Evolutionary conservation across 2,113 vertebrate genomes (phyloP).

Genomic region (Megalops atlanticus): DNA sequence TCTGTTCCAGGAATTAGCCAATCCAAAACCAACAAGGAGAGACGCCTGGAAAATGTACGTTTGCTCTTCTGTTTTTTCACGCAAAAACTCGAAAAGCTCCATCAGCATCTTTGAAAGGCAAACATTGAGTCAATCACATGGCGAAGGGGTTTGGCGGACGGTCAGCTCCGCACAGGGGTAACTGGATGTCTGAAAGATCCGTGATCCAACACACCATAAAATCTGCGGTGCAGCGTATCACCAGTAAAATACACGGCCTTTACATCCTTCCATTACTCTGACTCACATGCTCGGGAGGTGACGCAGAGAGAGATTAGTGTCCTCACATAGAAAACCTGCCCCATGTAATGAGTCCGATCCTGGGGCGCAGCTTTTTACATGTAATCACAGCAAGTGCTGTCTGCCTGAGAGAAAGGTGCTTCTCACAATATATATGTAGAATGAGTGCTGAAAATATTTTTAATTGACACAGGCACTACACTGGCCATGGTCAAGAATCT

Average conservation of each 20-base stretch:
- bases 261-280: not conserved
- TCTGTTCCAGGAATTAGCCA: not conserved
- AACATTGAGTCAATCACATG: not conserved
- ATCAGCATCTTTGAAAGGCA: not conserved
- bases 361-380: too few relatives aligned
- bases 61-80: not conserved
- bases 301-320: too few relatives aligned
- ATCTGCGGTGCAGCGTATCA: not conserved
- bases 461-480: too few relatives aligned
- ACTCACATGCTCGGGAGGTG: not conserved
- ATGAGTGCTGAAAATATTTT: too few relatives aligned
- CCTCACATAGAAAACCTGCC: too few relatives aligned
- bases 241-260: not conserved
- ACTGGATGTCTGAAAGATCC: not conserved
- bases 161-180: not conserved
- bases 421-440: too few relatives aligned
- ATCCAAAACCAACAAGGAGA: not conserved
- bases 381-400: too few relatives aligned
- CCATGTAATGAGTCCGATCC: too few relatives aligned
- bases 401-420: too few relatives aligned
- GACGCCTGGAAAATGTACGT: not conserved
- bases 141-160: not conserved
- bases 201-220: not conserved
- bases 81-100: not conserved
- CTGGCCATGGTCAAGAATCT: too few relatives aligned